A percentile compares a stretch with the other conserved stretches of the same genome.
Evolutionary conservation across 1,140 invertebrate genomes (phyloP).

Genomic region (Chlorops oryzae): DNA sequence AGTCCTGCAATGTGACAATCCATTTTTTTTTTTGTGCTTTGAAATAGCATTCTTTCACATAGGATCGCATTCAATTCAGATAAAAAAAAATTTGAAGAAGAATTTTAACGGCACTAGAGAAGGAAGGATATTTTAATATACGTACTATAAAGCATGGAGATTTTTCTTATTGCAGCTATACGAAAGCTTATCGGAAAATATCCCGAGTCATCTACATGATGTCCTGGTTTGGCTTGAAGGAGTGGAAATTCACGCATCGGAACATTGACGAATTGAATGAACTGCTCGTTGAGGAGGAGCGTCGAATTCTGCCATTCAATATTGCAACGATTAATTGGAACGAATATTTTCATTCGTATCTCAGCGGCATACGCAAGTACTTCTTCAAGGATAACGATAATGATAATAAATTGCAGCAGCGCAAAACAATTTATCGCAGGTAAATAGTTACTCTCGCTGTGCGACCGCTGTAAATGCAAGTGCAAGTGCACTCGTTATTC

Average conservation of each 20-base stretch:
- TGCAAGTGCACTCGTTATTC: no score
- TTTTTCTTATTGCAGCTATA: constrained; percentile 15
- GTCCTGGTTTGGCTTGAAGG: constrained; percentile 46
- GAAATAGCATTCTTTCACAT: neutral
- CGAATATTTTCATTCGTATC: constrained; percentile 54
- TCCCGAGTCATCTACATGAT: constrained; percentile 46
- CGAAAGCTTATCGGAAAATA: constrained; percentile 34
- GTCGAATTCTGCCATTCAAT: constrained; percentile 45
- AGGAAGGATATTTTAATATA: neutral
- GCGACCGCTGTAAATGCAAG: no score
- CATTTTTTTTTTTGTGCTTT: neutral
- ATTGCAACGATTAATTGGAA: constrained; percentile 55
- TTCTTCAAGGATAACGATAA: constrained; percentile 52
- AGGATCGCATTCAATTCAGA: neutral
- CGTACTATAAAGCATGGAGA: no score
- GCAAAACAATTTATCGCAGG: constrained; percentile 47
- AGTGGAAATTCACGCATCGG: constrained; percentile 43
- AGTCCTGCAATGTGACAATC: no score
- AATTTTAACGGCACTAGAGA: neutral
- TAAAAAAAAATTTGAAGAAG: neutral
- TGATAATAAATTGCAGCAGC: constrained; percentile 43
- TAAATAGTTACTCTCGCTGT: no score
- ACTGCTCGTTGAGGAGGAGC: constrained; percentile 27
- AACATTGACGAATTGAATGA: constrained; percentile 45
- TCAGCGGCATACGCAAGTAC: constrained; percentile 53